Evolutionary conservation across 2,888 invertebrate genomes (phyloP), one percentile per base, ranked within the genome.

Genomic region (Melipona bicolor): DNA sequence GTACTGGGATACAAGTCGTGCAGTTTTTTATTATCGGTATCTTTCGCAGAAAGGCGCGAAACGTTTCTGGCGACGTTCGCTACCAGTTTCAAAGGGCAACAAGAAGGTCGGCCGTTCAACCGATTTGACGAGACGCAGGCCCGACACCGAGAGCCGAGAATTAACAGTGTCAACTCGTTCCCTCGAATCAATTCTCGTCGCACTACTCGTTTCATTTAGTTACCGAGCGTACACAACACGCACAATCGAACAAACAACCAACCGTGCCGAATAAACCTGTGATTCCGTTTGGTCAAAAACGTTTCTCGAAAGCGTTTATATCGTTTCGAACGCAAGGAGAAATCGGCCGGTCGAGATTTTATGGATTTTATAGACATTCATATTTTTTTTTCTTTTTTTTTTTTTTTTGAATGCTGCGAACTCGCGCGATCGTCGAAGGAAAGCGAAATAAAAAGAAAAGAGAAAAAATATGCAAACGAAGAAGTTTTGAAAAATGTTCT

Each of bases 111-210:
- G 67, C 32, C 61, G 71, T 67, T 74, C 52, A 81, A 74, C 74
- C 19, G 61, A 82, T 74, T 70, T 70, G 64, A 54, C 61, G 72
- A 64, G 69, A 61, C 17, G n/a, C 32, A 73, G 56, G 43, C 43
- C 43, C 36, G 4, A 50, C 43, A 43, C 43, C 74, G 71, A 72
- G 49, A 81, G 19, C 52, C 70, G 71, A 62, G 59, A 81, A 83
- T 83, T 71, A 61, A 81, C 69, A 71, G 67, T 71, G 83, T 83
- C 76, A 72, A 62, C 49, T 75, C 43, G 21, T 61, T 65, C 69
- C 81, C 76, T 32, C 49, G 75, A 81, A 71, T 75, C 82, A 69
- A 81, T 81, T 81, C 67, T 65, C 59, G 80, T 49, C 56, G 21
- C 64, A 49, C 54, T 61, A 67, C 67, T 56, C 65, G 50, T 70